Conservation (phyloP, 2,797 vertebrate genomes). For the Phoebastria nigripes region DNA sequence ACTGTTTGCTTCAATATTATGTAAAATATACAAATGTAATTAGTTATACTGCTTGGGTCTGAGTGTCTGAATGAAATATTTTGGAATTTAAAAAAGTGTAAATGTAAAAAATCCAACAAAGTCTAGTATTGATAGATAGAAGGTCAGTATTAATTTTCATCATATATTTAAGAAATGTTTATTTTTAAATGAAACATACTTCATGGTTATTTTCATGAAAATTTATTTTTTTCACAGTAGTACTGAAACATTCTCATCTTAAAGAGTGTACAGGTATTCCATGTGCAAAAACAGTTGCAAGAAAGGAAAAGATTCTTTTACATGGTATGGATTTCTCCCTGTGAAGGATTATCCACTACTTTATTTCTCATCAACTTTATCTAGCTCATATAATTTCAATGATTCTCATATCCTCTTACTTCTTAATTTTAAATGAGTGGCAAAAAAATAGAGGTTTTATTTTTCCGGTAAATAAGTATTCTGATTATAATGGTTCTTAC, state of each 20-base stretch:
- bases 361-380: background rate
- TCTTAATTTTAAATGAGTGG: background rate
- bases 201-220: background rate
- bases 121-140: background rate
- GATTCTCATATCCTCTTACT: background rate
- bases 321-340: background rate
- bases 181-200: background rate
- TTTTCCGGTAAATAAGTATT: background rate
- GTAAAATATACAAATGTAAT: background rate
- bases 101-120: background rate
- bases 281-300: background rate
- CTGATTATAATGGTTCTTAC: background rate
- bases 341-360: background rate
- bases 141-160: background rate
- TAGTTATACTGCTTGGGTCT: background rate
- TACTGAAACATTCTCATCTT: accelerated
- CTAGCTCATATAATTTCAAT: background rate
- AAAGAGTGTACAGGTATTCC: background rate
- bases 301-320: background rate
- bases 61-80: background rate
- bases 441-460: background rate
- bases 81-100: background rate
- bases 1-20: background rate
- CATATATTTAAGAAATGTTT: background rate
- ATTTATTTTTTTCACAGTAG: background rate